These are phyloP conservation scores for Phalacrocorax aristotelis DNA, from an alignment of 2,113 vertebrate species.

Conservation along the genomic window DNA sequence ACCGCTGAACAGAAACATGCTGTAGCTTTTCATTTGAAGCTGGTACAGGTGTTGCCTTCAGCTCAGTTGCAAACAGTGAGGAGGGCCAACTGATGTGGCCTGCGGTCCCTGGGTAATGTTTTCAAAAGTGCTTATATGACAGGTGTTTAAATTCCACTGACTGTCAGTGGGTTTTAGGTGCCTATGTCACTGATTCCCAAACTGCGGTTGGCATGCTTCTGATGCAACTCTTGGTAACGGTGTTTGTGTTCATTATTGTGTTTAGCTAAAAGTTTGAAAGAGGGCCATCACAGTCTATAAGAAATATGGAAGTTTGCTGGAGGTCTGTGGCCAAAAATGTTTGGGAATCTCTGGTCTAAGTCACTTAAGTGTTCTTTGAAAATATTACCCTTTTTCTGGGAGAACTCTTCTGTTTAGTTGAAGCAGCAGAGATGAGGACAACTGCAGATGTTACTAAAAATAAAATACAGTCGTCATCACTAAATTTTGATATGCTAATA, in stretches of 20 bases:
- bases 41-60: neutral
- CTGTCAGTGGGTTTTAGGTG: neutral
- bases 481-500: neutral
- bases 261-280: neutral
- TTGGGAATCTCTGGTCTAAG: neutral
- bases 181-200: neutral
- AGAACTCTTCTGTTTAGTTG: neutral
- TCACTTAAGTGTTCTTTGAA: neutral
- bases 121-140: accelerated
- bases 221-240: neutral
- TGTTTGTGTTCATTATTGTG: neutral
- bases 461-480: neutral
- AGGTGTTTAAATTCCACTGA: neutral
- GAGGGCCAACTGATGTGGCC: neutral
- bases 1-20: accelerated
- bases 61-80: neutral
- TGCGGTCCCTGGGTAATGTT: neutral
- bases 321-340: neutral
- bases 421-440: neutral
- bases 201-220: neutral
- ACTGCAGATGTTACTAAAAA: neutral
- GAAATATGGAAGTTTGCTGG: neutral
- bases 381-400: neutral
- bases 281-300: accelerated
- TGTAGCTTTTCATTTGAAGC: neutral